phyloP scores from a whole-genome alignment of 1,140 invertebrate genomes.

The Drosophila melanogaster region Release_6_plus_ISO1_MT NC_004354.4:9871001-9871500 shows the following conservation, averaged over 20 bases:
- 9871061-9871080: not conserved
- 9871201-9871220: conserved; percentile 4
- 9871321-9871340: not conserved
- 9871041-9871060: not conserved
- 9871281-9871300: conserved; percentile 19
- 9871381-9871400: conserved; percentile 77
- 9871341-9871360: conserved; percentile 67
- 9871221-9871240: conserved; percentile 70
- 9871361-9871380: conserved; percentile 72
- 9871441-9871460: conserved; percentile 67
- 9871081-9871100: not conserved
- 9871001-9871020: too few relatives aligned
- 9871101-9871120: conserved; percentile 10
- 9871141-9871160: conserved; percentile 50
- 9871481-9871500: conserved; percentile 70
- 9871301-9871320: conserved; percentile 35
- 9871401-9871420: conserved; percentile 74
- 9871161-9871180: conserved; percentile 49
- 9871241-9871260: conserved; percentile 27
- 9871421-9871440: conserved; percentile 59
- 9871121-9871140: conserved; percentile 11
- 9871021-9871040: too few relatives aligned
- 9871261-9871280: not conserved
- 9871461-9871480: conserved; percentile 68
- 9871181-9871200: conserved; percentile 60